These are phyloP conservation scores for Oxyscelio sp. DNA, from an alignment of 2,888 invertebrate species.

Conservation along the genomic window DNA sequence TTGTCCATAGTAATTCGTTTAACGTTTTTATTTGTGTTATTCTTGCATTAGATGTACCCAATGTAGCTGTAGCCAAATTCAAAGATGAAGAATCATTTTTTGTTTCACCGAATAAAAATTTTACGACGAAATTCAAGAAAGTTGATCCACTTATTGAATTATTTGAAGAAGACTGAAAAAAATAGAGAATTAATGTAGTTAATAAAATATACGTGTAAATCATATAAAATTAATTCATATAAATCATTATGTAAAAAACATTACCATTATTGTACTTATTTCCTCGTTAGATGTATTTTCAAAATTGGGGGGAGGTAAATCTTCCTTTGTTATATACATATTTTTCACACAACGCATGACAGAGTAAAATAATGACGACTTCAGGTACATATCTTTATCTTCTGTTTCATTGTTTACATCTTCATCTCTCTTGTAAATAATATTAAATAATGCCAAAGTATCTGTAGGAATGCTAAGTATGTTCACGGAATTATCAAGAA, in stretches of 20 bases:
- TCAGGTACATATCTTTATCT: constrained; percentile 59
- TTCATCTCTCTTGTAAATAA: constrained; percentile 60
- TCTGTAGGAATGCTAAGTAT: constrained; percentile 83
- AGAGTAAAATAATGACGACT: constrained; percentile 78
- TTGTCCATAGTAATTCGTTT: constrained; percentile 91
- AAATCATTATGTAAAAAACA: constrained; percentile 5
- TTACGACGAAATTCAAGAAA: constrained; percentile 75
- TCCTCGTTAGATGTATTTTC: neutral
- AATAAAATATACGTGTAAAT: no score
- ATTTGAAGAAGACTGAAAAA: constrained; percentile 40
- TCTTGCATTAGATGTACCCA: constrained; percentile 89
- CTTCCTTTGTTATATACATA: constrained; percentile 44
- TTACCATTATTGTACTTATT: neutral
- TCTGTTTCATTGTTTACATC: constrained; percentile 44
- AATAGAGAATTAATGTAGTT: constrained; percentile 4
- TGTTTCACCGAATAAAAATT: constrained; percentile 78
- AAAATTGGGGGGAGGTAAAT: constrained; percentile 13
- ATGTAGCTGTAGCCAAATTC: constrained; percentile 86
- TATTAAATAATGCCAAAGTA: constrained; percentile 80
- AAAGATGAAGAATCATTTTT: constrained; percentile 65
- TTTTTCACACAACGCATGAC: constrained; percentile 76
- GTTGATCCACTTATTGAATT: constrained; percentile 36
- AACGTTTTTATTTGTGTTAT: constrained; percentile 89
- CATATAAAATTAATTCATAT: neutral
- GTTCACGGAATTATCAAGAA: constrained; percentile 74